Base-by-base conservation (phyloP, 2,888 invertebrate genomes). In the Caenorhabditis zanzibari region DNA sequence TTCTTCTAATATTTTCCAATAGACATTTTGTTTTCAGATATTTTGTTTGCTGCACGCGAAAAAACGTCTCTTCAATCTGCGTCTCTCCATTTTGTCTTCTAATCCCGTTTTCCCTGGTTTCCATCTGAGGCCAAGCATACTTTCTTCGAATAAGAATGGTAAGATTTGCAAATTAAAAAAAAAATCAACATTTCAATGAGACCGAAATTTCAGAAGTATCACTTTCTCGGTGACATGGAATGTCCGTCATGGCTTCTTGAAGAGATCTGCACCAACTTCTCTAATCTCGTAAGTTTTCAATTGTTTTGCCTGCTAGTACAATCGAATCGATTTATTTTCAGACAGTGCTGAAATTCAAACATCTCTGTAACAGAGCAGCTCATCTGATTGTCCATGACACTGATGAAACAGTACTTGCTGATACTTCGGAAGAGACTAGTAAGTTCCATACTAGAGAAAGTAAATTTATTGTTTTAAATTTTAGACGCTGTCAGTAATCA, bases 191-290 rank as follows among this genome's bases (percentile, higher is more conserved):
- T 38, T n/a, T 2, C n/a, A n/a, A 22, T 38, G 22, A 2, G 10
- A 12, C 12, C 38, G 4, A 10, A 12, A 12, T 64, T 61, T 4
- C 61, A 77, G 77, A 69, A 71, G 10, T 77, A 71, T 16, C 77
- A 63, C 26, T 71, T 77, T 14, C 71, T 77, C 32, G 77, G 77
- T 7, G 54, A 77, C 24, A 68, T 68, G 59, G 69, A 69, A 22
- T 77, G 77, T 16, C 77, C 77, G 5, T 71, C 69, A 24, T 77
- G 77, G 77, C 71, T 77, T 14, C 77, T 77, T 9, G 77, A 77
- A 44, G 69, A 77, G 28, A 61, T 77, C 19, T 77, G 77, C 56
- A 47, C 69, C 6, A 69, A 69, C 24, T 77, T 71, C 12, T 69
- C 77, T 0, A 71, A 56, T 24, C 26, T 77, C 14, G 77, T 71